Percentiles rank a stretch among this genome's conserved stretches.
phyloP scores from a whole-genome alignment of 1,140 invertebrate species.

The Zelostemma sp. region DNA sequence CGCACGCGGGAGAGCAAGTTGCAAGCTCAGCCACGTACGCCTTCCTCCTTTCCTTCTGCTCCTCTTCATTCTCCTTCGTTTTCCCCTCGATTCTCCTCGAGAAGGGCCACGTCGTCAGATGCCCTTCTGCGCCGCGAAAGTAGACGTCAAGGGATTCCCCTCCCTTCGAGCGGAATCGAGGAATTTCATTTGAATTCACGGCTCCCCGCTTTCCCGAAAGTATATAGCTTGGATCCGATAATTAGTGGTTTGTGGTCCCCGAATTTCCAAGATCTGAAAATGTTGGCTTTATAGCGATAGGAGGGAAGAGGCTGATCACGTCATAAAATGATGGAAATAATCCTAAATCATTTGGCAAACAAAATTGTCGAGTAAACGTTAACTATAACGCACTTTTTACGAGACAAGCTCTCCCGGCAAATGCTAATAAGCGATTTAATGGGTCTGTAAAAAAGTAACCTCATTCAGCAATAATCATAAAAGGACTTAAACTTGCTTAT shows the following conservation, averaged over 20 bases:
- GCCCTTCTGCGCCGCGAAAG: constrained; percentile 35
- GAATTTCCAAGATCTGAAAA: not conserved
- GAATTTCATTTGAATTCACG: too few species aligned
- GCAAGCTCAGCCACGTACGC: constrained; percentile 23
- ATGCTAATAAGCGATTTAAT: constrained; percentile 38
- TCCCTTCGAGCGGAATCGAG: too few species aligned
- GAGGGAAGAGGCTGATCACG: constrained; percentile 1
- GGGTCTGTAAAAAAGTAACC: constrained; percentile 34
- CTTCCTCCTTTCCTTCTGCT: constrained; percentile 23
- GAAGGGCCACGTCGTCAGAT: constrained; percentile 4
- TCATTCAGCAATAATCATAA: constrained; percentile 43
- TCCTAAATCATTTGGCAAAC: constrained; percentile 11
- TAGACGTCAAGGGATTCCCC: constrained; percentile 43
- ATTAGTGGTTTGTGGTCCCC: not conserved
- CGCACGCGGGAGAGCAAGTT: constrained; percentile 19
- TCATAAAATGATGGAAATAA: constrained; percentile 16
- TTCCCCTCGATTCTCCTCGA: not conserved
- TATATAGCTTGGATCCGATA: not conserved
- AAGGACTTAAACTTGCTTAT: constrained; percentile 34
- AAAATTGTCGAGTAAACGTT: constrained; percentile 7
- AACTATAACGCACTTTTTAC: constrained; percentile 16
- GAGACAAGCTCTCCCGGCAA: constrained; percentile 9
- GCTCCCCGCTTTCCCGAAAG: too few species aligned
- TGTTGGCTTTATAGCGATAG: not conserved
- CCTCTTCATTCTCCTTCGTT: constrained; percentile 20